A percentile compares a stretch with the other conserved stretches of the same genome.
phyloP scores from a whole-genome alignment of 2,888 invertebrate species.

The Strigamia crassipes region DNA sequence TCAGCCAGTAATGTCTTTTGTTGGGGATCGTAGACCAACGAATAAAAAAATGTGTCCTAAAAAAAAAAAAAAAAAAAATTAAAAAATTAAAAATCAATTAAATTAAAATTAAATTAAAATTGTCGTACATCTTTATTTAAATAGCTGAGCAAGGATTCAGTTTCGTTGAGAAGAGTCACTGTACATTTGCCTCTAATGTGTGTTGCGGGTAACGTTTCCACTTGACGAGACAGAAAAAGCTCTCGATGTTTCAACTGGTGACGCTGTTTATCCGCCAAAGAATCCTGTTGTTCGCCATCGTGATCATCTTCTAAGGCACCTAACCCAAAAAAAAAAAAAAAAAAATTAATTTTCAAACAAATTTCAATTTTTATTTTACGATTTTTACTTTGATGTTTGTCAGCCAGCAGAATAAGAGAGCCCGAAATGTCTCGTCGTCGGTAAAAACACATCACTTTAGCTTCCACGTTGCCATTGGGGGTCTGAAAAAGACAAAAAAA shows the following conservation, averaged over 20 bases:
- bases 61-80: constrained; percentile 59
- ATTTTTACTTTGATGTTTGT: constrained; percentile 83
- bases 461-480: constrained; percentile 96
- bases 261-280: constrained; percentile 78
- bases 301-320: constrained; percentile 74
- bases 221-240: constrained; percentile 90
- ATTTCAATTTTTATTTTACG: neutral
- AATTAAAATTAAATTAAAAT: too few species aligned
- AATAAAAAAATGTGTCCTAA: constrained; percentile 99
- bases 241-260: constrained; percentile 98
- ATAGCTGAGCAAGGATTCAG: constrained; percentile 94
- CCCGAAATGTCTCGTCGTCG: constrained; percentile 95
- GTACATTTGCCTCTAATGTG: constrained; percentile 99
- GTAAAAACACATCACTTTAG: constrained; percentile 99
- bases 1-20: constrained; percentile 98
- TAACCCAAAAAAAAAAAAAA: constrained; percentile 56
- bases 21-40: constrained; percentile 98
- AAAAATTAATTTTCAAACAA: neutral
- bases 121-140: constrained; percentile 95
- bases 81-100: too few species aligned
- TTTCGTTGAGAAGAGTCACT: constrained; percentile 98
- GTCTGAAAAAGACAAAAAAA: constrained; percentile 70
- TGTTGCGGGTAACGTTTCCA: constrained; percentile 97
- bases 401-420: constrained; percentile 94
- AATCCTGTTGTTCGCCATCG: constrained; percentile 63